Percentiles rank a stretch among this genome's conserved stretches.
Conservation (phyloP, 2,888 invertebrate species). For the Malthinus flaveolus region DNA sequence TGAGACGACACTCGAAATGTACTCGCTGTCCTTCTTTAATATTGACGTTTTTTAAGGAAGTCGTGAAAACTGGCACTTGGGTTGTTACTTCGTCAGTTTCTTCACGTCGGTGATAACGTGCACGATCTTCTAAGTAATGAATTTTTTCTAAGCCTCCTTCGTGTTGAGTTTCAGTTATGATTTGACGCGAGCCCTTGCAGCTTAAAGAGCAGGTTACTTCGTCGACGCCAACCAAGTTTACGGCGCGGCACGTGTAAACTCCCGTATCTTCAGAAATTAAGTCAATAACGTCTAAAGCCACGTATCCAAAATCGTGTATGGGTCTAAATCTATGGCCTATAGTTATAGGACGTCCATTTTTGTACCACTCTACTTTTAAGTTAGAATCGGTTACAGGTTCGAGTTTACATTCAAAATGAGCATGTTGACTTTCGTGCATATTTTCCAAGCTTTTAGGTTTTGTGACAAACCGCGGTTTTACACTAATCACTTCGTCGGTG, state of each 20-base stretch:
- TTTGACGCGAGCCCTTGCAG: slow-evolving; percentile 78
- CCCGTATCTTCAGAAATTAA: slow-evolving; percentile 95
- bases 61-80: slow-evolving; percentile 92
- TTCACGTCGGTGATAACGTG: slow-evolving; percentile 75
- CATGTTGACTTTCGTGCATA: slow-evolving; percentile 86
- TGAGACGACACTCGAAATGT: slow-evolving; percentile 91
- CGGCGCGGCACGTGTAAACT: slow-evolving; percentile 90
- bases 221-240: slow-evolving; percentile 86
- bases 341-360: slow-evolving; percentile 91
- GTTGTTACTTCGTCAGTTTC: slow-evolving; percentile 80
- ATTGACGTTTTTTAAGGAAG: slow-evolving; percentile 87
- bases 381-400: slow-evolving; percentile 97
- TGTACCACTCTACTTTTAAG: slow-evolving; percentile 95
- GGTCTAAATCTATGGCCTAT: slow-evolving; percentile 95
- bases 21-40: slow-evolving; percentile 94
- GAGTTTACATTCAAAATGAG: slow-evolving; percentile 96
- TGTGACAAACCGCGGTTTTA: slow-evolving; percentile 82
- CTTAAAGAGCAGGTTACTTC: slow-evolving; percentile 76
- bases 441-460: slow-evolving; percentile 85
- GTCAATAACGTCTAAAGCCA: slow-evolving; percentile 94
- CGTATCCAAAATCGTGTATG: slow-evolving; percentile 98
- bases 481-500: slow-evolving; percentile 80
- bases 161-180: slow-evolving; percentile 83
- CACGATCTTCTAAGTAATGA: slow-evolving; percentile 84
- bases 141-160: slow-evolving; percentile 88